Conservation (phyloP, 64 coral and sea anemone species). For the Pocillopora damicornis region DNA sequence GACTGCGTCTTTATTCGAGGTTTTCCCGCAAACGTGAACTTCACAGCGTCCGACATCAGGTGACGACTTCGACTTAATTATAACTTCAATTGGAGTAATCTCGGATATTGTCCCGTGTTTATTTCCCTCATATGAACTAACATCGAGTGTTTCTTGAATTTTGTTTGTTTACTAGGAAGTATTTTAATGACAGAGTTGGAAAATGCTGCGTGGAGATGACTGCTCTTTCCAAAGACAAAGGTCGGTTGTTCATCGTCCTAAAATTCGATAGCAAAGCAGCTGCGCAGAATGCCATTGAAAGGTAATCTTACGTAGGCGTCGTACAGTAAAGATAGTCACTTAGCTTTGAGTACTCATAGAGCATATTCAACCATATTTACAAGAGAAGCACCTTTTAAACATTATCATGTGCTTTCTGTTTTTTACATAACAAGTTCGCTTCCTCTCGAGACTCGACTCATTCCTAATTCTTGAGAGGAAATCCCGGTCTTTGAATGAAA, state of each 20-base stretch:
- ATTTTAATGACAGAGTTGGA: constrained; percentile 19
- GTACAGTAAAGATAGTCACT: background rate
- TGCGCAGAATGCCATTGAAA: constrained; percentile 2
- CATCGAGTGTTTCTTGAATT: background rate
- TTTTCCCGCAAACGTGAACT: background rate
- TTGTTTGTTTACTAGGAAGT: constrained; percentile 18
- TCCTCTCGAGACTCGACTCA: no score
- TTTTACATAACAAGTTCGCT: background rate
- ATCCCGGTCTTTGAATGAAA: no score
- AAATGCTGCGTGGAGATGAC: constrained; percentile 11
- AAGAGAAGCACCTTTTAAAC: background rate
- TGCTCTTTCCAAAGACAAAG: constrained; percentile 16
- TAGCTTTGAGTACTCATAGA: background rate
- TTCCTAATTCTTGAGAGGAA: no score
- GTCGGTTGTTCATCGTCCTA: background rate
- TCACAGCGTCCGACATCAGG: constrained; percentile 11
- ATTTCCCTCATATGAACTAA: background rate
- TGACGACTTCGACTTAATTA: background rate
- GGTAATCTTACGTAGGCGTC: background rate
- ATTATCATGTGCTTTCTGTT: background rate
- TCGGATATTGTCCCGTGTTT: background rate
- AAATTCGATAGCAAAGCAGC: background rate
- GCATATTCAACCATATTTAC: background rate
- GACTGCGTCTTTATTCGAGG: constrained; percentile 29
- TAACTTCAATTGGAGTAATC: background rate